Base-by-base conservation (phyloP, 2,888 invertebrate species). In the Mythimna lalbum region DNA sequence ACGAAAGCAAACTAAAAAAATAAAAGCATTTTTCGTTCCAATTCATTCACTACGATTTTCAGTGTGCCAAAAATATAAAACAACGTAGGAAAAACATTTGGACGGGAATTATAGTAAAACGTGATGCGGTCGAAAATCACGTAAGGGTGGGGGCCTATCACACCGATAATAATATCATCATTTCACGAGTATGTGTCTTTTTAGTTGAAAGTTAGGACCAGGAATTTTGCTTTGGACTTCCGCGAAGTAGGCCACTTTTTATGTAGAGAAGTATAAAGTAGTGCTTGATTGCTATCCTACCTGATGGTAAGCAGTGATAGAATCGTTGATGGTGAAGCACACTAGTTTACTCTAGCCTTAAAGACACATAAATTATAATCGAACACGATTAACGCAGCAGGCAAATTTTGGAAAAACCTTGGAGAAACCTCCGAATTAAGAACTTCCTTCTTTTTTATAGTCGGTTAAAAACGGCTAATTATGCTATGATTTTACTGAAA, bases 71-170 rank as follows among this genome's bases (percentile, higher is more conserved):
- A 80, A 76, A 73, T 60, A 67, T 27, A 64, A 31, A 23, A 63
- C 33, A 33, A 21, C 23, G 33, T 52, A 49, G 50, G 60, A 68
- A 83, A 78, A 78, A 78, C 61, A 71, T 75, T 74, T 61, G 43
- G 39, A 47, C 36, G 50, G 56, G 63, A 67, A 78, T 80, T 83
- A 83, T 76, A 53, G 69, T 36, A 50, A 74, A 76, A 85, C 85
- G 87, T 86, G 86, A 80, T 60, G 69, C 47, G 75, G 70, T 73
- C 70, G 6, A 53, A 59, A 60, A 66, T 70, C 82, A 81, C 82
- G 84, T 73, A 63, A 53, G 49, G 10, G 52, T 14, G 49, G 10
- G 52, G 9, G 7, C 31, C 21, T 78, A 69, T 64, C 67, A 55
- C 59, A 23, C 31, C 17, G 55, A 78, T 70, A 80, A 55, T 66